Percentiles rank a stretch among this genome's conserved stretches.
These are phyloP conservation scores for Carassius gibelio DNA, from an alignment of 2,113 vertebrate species.

Conservation along the genomic window DNA sequence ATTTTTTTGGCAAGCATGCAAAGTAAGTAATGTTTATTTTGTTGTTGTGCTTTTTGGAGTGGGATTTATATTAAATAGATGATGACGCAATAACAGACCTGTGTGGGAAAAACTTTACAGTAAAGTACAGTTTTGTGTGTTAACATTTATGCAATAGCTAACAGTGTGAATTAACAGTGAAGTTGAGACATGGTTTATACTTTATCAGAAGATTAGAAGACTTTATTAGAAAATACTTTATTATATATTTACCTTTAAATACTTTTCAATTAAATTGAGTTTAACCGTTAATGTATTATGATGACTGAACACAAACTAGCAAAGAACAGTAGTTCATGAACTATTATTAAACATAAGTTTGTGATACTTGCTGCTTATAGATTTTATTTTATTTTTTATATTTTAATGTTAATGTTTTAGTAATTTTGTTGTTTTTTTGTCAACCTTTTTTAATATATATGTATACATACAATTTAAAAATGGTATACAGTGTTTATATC, in stretches of 20 bases:
- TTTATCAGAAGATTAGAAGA: too few relatives aligned
- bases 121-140: neutral
- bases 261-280: neutral
- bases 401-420: neutral
- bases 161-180: neutral
- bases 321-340: too few relatives aligned
- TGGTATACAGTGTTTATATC: too few relatives aligned
- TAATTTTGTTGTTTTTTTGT: neutral
- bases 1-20: neutral
- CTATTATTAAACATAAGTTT: neutral
- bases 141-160: neutral
- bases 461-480: too few relatives aligned
- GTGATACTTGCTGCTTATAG: neutral
- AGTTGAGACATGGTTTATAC: neutral
- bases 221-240: too few relatives aligned
- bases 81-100: neutral
- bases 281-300: neutral
- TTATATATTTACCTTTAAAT: neutral
- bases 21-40: neutral
- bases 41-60: neutral
- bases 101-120: neutral
- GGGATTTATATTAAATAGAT: neutral
- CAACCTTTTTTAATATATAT: too few relatives aligned
- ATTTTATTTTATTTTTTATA: neutral
- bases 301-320: too few relatives aligned